Evolutionary conservation across 2,888 invertebrate species (phyloP).

Genomic region (Sminthurinus aureus): DNA sequence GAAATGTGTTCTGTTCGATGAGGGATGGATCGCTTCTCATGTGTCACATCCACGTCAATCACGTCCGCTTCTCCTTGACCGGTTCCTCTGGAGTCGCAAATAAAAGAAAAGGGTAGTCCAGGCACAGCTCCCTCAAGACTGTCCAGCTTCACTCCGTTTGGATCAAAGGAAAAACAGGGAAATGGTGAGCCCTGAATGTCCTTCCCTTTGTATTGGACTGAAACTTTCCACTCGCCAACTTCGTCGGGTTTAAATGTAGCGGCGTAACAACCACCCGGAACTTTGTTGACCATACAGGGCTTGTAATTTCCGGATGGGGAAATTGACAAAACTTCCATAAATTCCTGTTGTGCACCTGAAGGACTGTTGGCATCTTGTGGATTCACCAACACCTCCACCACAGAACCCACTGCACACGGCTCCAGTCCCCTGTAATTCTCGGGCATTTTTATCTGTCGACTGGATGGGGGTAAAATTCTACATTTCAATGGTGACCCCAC

Average conservation of each 20-base stretch:
- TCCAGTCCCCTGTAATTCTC: conserved; percentile 88
- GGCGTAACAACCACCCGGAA: conserved; percentile 83
- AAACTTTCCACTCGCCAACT: conserved; percentile 96
- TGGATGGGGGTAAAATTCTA: conserved; percentile 84
- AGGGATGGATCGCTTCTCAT: conserved; percentile 70
- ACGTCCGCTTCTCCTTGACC: too few species aligned
- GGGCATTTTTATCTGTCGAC: conserved; percentile 65
- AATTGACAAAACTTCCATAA: conserved; percentile 90
- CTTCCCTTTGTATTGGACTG: conserved; percentile 93
- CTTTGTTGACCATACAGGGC: conserved; percentile 78
- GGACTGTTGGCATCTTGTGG: conserved; percentile 59
- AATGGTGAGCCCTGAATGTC: conserved; percentile 97
- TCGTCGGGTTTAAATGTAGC: conserved; percentile 98
- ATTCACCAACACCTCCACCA: conserved; percentile 88
- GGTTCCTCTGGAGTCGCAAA: not conserved
- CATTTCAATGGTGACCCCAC: conserved; percentile 76
- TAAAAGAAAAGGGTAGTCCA: not conserved
- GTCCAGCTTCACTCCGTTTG: conserved; percentile 79
- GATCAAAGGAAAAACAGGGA: conserved; percentile 94
- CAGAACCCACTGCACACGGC: conserved; percentile 93
- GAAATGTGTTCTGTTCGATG: conserved; percentile 82
- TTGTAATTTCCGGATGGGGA: conserved; percentile 87
- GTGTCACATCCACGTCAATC: too few species aligned
- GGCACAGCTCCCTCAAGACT: not conserved
- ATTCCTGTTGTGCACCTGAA: conserved; percentile 71